Conservation (phyloP, 2,888 invertebrate genomes). For the Ornithoptera alexandrae region DNA sequence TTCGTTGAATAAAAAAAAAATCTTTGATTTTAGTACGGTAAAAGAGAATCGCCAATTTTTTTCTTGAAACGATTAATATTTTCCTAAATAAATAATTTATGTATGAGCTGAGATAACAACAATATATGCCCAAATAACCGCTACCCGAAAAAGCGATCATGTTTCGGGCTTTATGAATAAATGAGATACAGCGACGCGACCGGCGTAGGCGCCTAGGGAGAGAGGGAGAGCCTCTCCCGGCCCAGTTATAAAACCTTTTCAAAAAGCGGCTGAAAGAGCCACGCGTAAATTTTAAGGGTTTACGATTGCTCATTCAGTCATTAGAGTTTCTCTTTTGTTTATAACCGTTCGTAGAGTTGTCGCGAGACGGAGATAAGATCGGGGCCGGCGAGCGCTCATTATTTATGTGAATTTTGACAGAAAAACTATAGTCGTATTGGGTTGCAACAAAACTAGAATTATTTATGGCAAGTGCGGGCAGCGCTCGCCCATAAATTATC, state of each 20-base stretch:
- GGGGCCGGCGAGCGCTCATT: conserved; percentile 63
- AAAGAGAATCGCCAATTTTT: conserved; percentile 26
- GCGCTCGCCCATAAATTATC: conserved; percentile 64
- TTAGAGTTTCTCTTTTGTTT: conserved; percentile 72
- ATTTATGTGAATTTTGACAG: conserved; percentile 78
- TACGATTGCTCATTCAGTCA: conserved; percentile 76
- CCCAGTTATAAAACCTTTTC: conserved; percentile 72
- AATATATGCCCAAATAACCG: conserved; percentile 44
- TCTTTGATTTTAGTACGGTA: conserved; percentile 31
- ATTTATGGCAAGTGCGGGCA: conserved; percentile 68
- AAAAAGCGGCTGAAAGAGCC: conserved; percentile 72
- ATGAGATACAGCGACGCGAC: conserved; percentile 70
- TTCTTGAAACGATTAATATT: conserved; percentile 36
- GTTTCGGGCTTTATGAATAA: conserved; percentile 77
- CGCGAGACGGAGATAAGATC: conserved; percentile 66
- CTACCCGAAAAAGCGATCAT: conserved; percentile 70
- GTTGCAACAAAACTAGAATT: conserved; percentile 64
- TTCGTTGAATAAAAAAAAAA: too few relatives aligned
- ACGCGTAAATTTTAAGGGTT: conserved; percentile 75
- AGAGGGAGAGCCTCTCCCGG: conserved; percentile 53
- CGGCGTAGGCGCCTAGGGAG: conserved; percentile 67
- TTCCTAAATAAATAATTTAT: conserved; percentile 48
- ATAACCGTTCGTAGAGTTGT: conserved; percentile 68
- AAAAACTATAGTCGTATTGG: conserved; percentile 50
- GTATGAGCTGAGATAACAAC: conserved; percentile 52